Conservation (phyloP, 1,140 invertebrate species). For the Zaprionus davidi region DNA sequence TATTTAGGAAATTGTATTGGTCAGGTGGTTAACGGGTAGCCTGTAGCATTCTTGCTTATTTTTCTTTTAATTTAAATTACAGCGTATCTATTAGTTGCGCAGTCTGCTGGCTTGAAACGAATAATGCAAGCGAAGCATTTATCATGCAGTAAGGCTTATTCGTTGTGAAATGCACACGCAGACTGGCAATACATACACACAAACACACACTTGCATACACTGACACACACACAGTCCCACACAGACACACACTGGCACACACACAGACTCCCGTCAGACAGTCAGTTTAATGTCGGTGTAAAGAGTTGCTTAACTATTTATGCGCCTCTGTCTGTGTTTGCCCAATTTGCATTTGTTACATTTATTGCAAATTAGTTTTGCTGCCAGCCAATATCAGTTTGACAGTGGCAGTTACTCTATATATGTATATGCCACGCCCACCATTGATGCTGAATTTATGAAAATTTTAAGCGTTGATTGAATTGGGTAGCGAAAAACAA, state of each 20-base stretch:
- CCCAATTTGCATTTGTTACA: conserved; percentile 33
- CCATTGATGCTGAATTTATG: conserved; percentile 51
- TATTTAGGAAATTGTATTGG: no score
- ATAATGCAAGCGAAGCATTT: conserved; percentile 37
- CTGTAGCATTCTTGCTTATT: no score
- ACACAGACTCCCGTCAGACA: neutral
- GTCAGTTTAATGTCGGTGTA: conserved; percentile 32
- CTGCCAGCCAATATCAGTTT: conserved; percentile 5
- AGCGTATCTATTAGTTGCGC: conserved; percentile 11
- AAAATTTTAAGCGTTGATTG: conserved; percentile 66
- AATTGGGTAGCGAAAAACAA: conserved; percentile 49
- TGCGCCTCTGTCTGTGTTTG: conserved; percentile 37
- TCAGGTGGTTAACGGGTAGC: no score
- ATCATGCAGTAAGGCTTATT: conserved; percentile 16
- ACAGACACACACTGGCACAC: neutral
- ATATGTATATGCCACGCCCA: neutral
- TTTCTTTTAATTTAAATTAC: neutral
- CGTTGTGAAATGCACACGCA: neutral
- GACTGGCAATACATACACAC: conserved; percentile 6
- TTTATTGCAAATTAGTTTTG: conserved; percentile 48
- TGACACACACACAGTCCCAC: neutral
- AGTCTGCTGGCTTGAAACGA: neutral
- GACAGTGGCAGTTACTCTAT: neutral
- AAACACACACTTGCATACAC: neutral
- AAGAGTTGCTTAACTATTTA: conserved; percentile 49